phyloP scores from a whole-genome alignment of 1,140 invertebrate genomes.

The Sycophaga agraensis region DNA sequence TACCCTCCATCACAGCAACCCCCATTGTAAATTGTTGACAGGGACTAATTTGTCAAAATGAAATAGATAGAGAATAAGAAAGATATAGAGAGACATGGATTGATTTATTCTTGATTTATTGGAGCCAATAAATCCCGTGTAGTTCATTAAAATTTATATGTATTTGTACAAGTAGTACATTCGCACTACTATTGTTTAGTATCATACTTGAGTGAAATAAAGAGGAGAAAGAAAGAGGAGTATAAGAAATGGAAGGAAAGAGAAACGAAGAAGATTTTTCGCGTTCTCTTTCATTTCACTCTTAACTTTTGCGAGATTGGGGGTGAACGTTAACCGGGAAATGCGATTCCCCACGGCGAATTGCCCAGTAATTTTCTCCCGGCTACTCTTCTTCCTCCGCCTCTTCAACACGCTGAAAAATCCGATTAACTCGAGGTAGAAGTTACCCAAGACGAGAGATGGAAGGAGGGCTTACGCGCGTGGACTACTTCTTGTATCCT shows the following conservation, averaged over 20 bases:
- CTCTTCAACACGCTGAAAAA: constrained; percentile 27
- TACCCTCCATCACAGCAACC: neutral
- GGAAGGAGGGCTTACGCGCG: no score
- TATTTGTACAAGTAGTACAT: no score
- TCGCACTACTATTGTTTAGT: no score
- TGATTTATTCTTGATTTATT: no score
- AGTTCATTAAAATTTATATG: no score
- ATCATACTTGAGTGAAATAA: no score
- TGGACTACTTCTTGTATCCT: neutral
- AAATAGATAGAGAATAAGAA: no score
- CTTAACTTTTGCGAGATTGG: constrained; percentile 2
- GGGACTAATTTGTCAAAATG: constrained; percentile 22
- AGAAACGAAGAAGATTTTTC: constrained; percentile 27
- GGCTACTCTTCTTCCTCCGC: neutral
- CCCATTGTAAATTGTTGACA: constrained; percentile 22
- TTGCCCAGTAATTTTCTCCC: constrained; percentile 17
- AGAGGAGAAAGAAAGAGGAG: no score
- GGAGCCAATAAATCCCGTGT: no score
- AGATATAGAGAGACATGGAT: no score
- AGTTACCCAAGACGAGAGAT: constrained; percentile 2
- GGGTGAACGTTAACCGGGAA: constrained; percentile 35
- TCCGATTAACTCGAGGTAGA: constrained; percentile 35
- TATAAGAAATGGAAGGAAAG: no score
- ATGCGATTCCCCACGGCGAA: constrained; percentile 27
- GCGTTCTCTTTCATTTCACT: constrained; percentile 13